These are phyloP conservation scores for Philopedon plagiatum DNA, from an alignment of 2,888 invertebrate species.

Conservation along the genomic window DNA sequence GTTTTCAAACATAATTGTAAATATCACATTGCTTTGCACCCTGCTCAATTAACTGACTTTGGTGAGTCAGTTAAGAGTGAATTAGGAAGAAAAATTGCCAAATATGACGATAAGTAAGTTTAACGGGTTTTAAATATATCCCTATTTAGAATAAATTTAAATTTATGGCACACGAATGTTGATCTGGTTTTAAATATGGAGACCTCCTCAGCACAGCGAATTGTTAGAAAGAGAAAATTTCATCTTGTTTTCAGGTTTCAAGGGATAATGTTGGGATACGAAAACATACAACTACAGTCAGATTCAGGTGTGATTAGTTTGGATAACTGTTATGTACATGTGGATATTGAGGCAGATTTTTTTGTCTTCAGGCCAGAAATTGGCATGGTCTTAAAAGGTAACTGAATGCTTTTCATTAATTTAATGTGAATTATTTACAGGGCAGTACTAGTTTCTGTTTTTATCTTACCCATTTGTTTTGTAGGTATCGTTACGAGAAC, in stretches of 20 bases:
- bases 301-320: slow-evolving; percentile 74
- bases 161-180: too few relatives aligned
- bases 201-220: too few relatives aligned
- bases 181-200: too few relatives aligned
- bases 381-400: slow-evolving; percentile 74
- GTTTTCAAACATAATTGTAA: slow-evolving; percentile 71
- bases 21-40: slow-evolving; percentile 75
- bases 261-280: slow-evolving; percentile 79
- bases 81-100: slow-evolving; percentile 73
- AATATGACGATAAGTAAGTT: slow-evolving; percentile 76
- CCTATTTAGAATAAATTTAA: too few relatives aligned
- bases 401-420: too few relatives aligned
- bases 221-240: too few relatives aligned
- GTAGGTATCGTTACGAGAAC: slow-evolving; percentile 75
- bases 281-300: slow-evolving; percentile 75
- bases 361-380: slow-evolving; percentile 78
- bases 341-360: slow-evolving; percentile 79
- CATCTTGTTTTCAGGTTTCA: slow-evolving; percentile 73
- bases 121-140: background rate
- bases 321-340: slow-evolving; percentile 76
- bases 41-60: slow-evolving; percentile 75
- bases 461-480: too few relatives aligned
- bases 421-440: too few relatives aligned
- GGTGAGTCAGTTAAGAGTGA: slow-evolving; percentile 74
- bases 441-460: too few relatives aligned